Evolutionary conservation across 2,113 vertebrate species (phyloP).

Genomic region (Equus przewalskii): DNA sequence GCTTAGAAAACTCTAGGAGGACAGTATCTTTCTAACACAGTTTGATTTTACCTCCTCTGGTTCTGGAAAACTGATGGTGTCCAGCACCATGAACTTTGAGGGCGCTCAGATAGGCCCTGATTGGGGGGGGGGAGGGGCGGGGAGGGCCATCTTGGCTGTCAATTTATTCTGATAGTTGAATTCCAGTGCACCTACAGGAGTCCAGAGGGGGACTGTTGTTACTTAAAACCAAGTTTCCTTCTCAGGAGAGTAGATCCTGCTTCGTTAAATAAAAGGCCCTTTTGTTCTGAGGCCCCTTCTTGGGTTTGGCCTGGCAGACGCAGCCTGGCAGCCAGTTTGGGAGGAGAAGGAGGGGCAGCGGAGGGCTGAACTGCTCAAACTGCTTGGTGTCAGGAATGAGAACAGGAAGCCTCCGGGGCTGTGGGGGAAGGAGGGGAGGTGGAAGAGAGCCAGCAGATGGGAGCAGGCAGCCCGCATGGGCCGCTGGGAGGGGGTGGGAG

Average conservation of each 20-base stretch:
- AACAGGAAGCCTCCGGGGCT: background rate
- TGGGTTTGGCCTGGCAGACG: slow-evolving; percentile 26
- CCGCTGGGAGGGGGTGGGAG: background rate
- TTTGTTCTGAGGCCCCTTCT: slow-evolving; percentile 55
- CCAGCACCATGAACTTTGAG: background rate
- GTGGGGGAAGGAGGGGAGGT: background rate
- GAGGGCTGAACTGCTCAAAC: background rate
- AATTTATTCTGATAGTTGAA: background rate
- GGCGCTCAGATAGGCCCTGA: background rate
- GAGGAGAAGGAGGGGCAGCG: background rate
- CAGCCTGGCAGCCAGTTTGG: background rate
- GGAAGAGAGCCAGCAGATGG: background rate
- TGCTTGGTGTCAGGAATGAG: background rate
- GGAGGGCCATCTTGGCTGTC: background rate
- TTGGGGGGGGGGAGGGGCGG: background rate
- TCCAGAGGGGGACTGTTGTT: background rate
- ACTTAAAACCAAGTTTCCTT: slow-evolving; percentile 14
- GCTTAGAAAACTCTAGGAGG: background rate
- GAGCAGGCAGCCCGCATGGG: background rate
- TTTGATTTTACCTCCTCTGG: background rate
- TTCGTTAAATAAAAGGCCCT: slow-evolving; percentile 29
- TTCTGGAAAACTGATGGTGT: background rate
- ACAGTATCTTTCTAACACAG: background rate
- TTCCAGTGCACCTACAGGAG: background rate
- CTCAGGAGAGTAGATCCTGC: background rate